A percentile compares a stretch with the other conserved stretches of the same genome.
These are phyloP conservation scores for Montipora capitata DNA, from an alignment of 92 coral and sea anemone species.

Conservation along the genomic window DNA sequence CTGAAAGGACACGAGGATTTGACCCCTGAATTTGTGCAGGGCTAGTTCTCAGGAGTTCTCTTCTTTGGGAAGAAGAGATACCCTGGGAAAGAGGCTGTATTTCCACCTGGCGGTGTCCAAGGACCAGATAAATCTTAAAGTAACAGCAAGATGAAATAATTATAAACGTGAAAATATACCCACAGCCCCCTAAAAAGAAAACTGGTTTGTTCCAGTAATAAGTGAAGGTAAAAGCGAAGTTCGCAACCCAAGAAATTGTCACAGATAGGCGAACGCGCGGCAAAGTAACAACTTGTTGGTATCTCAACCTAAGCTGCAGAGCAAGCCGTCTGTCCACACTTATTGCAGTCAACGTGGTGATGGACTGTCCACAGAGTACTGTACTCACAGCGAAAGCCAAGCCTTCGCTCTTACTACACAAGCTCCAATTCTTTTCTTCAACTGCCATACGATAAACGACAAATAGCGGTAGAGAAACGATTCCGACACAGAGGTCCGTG, in stretches of 20 bases:
- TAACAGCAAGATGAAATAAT: not conserved
- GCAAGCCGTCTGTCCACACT: constrained; percentile 40
- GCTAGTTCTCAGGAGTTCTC: no score
- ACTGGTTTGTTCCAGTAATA: not conserved
- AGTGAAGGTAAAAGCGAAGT: not conserved
- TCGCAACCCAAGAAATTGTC: not conserved
- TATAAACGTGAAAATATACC: not conserved
- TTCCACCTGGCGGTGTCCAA: not conserved
- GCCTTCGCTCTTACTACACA: not conserved
- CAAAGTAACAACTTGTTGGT: constrained; percentile 19
- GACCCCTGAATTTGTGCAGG: not conserved
- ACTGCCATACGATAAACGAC: not conserved
- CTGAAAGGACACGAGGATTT: not conserved
- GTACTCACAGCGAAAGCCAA: not conserved
- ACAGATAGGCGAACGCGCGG: constrained; percentile 23
- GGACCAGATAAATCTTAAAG: not conserved
- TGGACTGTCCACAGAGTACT: constrained; percentile 20
- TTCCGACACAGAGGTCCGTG: not conserved
- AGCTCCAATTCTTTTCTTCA: not conserved
- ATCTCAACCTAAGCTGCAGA: constrained; percentile 16
- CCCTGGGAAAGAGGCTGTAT: not conserved
- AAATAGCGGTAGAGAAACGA: not conserved
- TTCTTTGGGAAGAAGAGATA: no score
- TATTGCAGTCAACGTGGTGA: constrained; percentile 26
- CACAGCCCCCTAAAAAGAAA: not conserved